Evolutionary conservation across 2,888 invertebrate genomes (phyloP).

Genomic region (Pachycephus smyrnensis): DNA sequence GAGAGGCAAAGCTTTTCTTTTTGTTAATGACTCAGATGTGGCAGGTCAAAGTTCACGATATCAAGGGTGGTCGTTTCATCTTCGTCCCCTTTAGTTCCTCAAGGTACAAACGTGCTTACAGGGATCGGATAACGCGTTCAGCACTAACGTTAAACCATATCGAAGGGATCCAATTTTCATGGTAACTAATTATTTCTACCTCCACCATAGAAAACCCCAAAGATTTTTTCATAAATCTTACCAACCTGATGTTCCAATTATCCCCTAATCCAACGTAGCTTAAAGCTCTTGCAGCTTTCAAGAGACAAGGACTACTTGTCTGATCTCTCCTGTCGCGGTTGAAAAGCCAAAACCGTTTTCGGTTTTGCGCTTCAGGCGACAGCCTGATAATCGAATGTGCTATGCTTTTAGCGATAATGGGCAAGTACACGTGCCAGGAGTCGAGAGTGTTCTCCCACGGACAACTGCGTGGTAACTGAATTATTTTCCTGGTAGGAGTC

Average conservation of each 20-base stretch:
- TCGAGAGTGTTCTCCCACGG: conserved; percentile 39
- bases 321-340: too few species aligned
- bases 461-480: conserved; percentile 61
- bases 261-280: too few species aligned
- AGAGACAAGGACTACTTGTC: too few species aligned
- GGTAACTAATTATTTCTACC: not conserved
- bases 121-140: too few species aligned
- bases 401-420: conserved; percentile 66
- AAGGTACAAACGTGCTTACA: too few species aligned
- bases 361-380: conserved; percentile 57
- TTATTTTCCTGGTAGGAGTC: conserved; percentile 33
- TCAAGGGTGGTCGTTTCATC: too few species aligned
- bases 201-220: not conserved
- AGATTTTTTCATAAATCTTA: not conserved
- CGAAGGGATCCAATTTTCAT: not conserved
- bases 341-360: conserved; percentile 42
- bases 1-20: too few species aligned
- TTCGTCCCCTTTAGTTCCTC: too few species aligned
- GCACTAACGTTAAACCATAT: not conserved
- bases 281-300: too few species aligned
- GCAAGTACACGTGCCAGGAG: conserved; percentile 56
- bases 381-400: conserved; percentile 65
- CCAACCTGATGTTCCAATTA: not conserved
- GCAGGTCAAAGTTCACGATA: too few species aligned
- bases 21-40: too few species aligned